Percentiles rank a stretch among this genome's conserved stretches.
phyloP scores from a whole-genome alignment of 2,888 invertebrate species.

The Seira ritae region DNA sequence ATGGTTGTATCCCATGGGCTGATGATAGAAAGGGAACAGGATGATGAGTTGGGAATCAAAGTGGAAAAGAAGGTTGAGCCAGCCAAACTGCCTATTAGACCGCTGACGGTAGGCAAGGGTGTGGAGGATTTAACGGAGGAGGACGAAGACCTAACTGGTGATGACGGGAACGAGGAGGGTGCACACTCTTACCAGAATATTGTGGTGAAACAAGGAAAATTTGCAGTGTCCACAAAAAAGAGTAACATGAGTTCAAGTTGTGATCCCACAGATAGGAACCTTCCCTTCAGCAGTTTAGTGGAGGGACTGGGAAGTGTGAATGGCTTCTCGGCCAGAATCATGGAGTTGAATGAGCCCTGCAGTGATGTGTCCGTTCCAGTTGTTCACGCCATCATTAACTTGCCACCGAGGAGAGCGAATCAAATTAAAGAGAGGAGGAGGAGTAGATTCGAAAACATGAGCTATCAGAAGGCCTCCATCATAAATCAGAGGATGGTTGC shows the following conservation, averaged over 20 bases:
- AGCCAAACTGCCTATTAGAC: conserved; percentile 44
- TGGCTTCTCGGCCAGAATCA: conserved; percentile 32
- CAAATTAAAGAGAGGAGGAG: conserved; percentile 63
- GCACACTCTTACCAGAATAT: conserved; percentile 62
- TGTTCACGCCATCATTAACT: conserved; percentile 69
- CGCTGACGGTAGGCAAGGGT: conserved; percentile 51
- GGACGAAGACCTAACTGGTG: conserved; percentile 41
- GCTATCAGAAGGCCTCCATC: conserved; percentile 68
- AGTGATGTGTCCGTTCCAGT: conserved; percentile 52
- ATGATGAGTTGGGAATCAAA: conserved; percentile 31
- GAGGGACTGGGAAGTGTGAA: neutral
- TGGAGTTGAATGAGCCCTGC: conserved; percentile 28
- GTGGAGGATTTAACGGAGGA: conserved; percentile 45
- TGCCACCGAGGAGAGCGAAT: conserved; percentile 66
- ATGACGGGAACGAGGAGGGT: conserved; percentile 43
- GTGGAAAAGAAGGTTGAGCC: conserved; percentile 47
- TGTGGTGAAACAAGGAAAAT: conserved; percentile 50
- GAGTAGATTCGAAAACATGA: conserved; percentile 54
- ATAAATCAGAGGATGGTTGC: conserved; percentile 70
- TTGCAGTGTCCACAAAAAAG: conserved; percentile 41
- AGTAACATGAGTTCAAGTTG: conserved; percentile 48
- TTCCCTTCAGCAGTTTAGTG: conserved; percentile 30
- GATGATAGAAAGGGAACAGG: conserved; percentile 52
- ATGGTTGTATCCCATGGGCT: conserved; percentile 58
- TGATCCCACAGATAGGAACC: conserved; percentile 49